Percentiles rank a stretch among this genome's conserved stretches.
Conservation (phyloP, 2,113 vertebrate species). For the Campylomormyrus tamandua region DNA sequence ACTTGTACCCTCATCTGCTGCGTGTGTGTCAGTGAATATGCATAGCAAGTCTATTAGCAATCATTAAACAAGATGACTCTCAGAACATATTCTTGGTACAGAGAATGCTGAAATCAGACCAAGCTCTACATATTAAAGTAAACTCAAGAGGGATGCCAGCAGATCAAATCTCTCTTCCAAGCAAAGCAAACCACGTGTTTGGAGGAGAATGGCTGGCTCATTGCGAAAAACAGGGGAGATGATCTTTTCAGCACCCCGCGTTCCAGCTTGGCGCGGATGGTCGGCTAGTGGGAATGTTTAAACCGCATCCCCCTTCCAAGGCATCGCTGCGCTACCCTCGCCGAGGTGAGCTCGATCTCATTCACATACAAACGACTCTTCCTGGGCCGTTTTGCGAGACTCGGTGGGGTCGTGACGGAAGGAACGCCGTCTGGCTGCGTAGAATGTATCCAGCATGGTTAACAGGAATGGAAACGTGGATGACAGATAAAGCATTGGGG, state of each 20-base stretch:
- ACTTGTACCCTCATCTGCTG: background rate
- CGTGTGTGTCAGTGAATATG: background rate
- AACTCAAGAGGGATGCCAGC: background rate
- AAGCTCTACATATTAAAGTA: conserved; percentile 3
- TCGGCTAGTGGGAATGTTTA: background rate
- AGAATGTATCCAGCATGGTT: background rate
- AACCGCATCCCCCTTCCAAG: background rate
- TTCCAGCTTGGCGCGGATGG: background rate
- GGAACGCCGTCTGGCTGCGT: background rate
- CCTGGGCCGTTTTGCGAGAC: background rate
- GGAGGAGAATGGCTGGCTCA: background rate
- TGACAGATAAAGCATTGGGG: background rate
- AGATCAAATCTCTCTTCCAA: background rate
- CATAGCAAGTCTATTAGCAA: background rate
- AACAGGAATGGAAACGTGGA: background rate
- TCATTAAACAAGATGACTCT: background rate
- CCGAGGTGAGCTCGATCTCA: background rate
- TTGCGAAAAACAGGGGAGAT: background rate
- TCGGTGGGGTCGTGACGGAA: background rate
- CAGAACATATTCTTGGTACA: background rate
- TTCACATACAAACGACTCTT: background rate
- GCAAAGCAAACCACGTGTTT: conserved; percentile 2
- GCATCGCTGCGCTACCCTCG: background rate
- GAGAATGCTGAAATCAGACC: background rate
- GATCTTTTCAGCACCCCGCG: background rate